Evolutionary conservation across 2,888 invertebrate species (phyloP).

Genomic region (Athetis lepigone): DNA sequence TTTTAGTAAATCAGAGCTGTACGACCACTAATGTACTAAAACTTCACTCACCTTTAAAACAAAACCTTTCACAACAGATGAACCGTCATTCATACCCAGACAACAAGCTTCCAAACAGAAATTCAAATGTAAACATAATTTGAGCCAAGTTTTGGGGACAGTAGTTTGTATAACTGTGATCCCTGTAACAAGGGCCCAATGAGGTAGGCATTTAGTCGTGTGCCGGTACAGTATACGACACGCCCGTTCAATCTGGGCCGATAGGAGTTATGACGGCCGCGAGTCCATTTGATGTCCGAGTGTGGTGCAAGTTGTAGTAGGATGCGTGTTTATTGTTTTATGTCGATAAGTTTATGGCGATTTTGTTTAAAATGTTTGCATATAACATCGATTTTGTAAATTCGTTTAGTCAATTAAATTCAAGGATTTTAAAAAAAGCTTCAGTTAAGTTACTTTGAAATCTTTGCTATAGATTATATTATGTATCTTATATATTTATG

Average conservation of each 20-base stretch:
- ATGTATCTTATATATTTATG: too few species aligned
- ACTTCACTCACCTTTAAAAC: constrained; percentile 12
- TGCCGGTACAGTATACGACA: constrained; percentile 72
- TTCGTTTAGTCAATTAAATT: too few species aligned
- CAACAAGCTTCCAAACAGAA: constrained; percentile 50
- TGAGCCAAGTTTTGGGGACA: constrained; percentile 45
- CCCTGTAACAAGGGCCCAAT: constrained; percentile 72
- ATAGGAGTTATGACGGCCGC: constrained; percentile 80
- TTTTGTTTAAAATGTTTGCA: too few species aligned
- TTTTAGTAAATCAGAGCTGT: too few species aligned
- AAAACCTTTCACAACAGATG: constrained; percentile 38
- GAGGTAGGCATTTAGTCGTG: constrained; percentile 65
- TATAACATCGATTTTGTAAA: too few species aligned
- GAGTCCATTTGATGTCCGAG: constrained; percentile 71
- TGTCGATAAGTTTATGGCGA: too few species aligned
- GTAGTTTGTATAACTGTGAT: constrained; percentile 71
- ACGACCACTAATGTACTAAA: too few species aligned
- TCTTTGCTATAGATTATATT: too few species aligned
- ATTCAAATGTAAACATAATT: constrained; percentile 56
- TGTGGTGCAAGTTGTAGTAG: constrained; percentile 58
- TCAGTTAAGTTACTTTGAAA: too few species aligned
- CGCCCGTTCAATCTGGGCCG: constrained; percentile 79
- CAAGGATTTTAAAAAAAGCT: too few species aligned
- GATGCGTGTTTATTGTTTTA: constrained; percentile 26
- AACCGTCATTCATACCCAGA: constrained; percentile 40